Percentiles rank a stretch among this genome's conserved stretches.
Evolutionary conservation across 1,140 invertebrate species (phyloP).

Genomic region (Helicorthomorpha holstii): DNA sequence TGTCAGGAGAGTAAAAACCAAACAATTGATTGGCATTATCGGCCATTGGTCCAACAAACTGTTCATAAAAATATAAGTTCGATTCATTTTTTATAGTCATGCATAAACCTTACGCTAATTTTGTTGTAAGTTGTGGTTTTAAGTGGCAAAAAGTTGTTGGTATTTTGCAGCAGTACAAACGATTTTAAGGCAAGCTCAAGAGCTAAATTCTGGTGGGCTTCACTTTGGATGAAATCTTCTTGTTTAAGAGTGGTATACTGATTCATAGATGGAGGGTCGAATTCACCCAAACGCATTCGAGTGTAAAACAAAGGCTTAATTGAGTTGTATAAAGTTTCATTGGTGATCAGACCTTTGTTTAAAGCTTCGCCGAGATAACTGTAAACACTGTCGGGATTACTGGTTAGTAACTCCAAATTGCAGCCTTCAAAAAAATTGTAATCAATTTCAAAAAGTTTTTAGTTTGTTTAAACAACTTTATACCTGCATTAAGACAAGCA

Average conservation of each 20-base stretch:
- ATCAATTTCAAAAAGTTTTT: background rate
- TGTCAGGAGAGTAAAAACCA: constrained; percentile 19
- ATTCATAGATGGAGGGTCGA: constrained; percentile 20
- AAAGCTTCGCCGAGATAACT: constrained; percentile 5
- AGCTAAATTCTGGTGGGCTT: constrained; percentile 15
- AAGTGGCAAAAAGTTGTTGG: constrained; percentile 14
- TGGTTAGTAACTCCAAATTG: constrained; percentile 7
- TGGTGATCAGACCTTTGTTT: constrained; percentile 8
- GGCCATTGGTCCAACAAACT: constrained; percentile 24
- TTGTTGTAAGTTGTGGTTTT: background rate
- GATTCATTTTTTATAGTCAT: too few relatives aligned
- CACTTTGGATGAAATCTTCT: constrained; percentile 16
- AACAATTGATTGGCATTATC: constrained; percentile 21
- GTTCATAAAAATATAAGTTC: constrained; percentile 1
- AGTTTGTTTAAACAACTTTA: background rate
- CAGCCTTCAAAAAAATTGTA: constrained; percentile 6
- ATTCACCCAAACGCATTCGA: constrained; percentile 22
- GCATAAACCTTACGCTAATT: constrained; percentile 12
- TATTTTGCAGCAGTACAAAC: constrained; percentile 22
- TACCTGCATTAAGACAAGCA: background rate
- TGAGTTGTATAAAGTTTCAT: constrained; percentile 7
- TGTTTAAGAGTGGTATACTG: constrained; percentile 16
- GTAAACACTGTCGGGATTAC: background rate
- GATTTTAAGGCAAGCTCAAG: constrained; percentile 17
- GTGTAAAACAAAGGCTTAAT: constrained; percentile 24